phyloP scores from a whole-genome alignment of 2,797 vertebrate genomes.

The Chelon labrosus region DNA sequence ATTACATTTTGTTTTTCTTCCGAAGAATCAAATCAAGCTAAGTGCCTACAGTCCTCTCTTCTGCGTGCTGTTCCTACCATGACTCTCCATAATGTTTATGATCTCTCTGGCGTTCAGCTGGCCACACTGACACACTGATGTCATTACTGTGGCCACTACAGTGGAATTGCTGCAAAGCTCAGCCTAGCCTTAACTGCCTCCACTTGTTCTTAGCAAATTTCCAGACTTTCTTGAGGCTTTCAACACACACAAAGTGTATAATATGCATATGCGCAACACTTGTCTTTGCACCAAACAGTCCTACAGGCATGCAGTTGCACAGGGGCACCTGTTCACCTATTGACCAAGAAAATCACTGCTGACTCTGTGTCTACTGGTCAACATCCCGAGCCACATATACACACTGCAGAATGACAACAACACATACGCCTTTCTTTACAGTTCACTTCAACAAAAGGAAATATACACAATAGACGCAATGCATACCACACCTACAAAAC shows the following conservation, averaged over 20 bases:
- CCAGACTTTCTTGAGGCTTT: slow-evolving; percentile 10
- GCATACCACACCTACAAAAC: neutral
- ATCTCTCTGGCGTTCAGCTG: slow-evolving; percentile 1
- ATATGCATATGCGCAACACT: slow-evolving; percentile 9
- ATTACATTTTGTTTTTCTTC: neutral
- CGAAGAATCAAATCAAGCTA: neutral
- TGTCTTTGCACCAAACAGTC: slow-evolving; percentile 36
- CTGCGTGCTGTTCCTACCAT: neutral
- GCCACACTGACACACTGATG: neutral
- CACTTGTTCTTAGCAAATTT: slow-evolving; percentile 19
- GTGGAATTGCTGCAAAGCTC: neutral
- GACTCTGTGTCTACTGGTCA: slow-evolving; percentile 34
- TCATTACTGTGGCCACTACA: neutral
- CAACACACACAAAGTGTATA: slow-evolving; percentile 2
- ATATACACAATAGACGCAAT: neutral
- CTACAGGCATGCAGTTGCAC: slow-evolving; percentile 45
- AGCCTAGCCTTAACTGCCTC: slow-evolving; percentile 9
- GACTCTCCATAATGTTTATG: neutral
- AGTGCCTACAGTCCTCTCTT: neutral
- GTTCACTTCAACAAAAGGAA: no score
- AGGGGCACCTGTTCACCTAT: slow-evolving; percentile 79
- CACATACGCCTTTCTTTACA: neutral
- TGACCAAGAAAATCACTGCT: slow-evolving; percentile 49
- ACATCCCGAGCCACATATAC: slow-evolving; percentile 36
- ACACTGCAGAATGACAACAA: neutral